A percentile compares a stretch with the other conserved stretches of the same genome.
Conservation (phyloP, 1,140 invertebrate genomes). For the Steinernema feltiae region DNA sequence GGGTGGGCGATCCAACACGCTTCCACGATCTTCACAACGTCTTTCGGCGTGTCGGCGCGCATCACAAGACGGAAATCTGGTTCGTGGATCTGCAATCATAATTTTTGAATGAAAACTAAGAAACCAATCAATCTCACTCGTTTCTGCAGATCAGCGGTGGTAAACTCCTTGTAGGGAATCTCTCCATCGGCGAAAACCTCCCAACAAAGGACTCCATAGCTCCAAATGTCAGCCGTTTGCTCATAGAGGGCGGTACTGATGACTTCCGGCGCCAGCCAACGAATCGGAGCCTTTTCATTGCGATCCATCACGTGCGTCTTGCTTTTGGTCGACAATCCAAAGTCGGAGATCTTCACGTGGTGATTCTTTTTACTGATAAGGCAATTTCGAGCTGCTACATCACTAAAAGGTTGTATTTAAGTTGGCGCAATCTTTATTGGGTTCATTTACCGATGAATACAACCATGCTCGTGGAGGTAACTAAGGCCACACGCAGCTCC, state of each 20-base stretch:
- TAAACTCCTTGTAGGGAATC: background rate
- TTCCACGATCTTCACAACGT: background rate
- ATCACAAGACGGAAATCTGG: background rate
- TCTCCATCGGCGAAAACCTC: background rate
- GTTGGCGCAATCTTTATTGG: background rate
- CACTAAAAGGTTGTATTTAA: conserved; percentile 8
- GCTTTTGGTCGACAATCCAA: conserved; percentile 33
- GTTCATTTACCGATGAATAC: conserved; percentile 26
- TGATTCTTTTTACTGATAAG: conserved; percentile 16
- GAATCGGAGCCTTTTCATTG: conserved; percentile 36
- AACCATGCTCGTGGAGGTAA: conserved; percentile 31
- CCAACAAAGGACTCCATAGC: conserved; percentile 16
- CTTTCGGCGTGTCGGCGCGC: background rate
- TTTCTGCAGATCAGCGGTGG: background rate
- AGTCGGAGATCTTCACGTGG: conserved; percentile 40
- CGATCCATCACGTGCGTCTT: conserved; percentile 20
- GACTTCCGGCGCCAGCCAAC: conserved; percentile 39
- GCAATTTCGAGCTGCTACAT: conserved; percentile 36
- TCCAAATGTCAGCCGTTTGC: conserved; percentile 39
- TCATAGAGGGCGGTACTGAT: conserved; percentile 17
- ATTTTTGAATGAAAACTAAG: background rate
- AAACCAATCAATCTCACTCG: background rate
- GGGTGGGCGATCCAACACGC: background rate
- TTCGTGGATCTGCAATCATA: background rate
- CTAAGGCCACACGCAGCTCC: conserved; percentile 27